A percentile compares a stretch with the other conserved stretches of the same genome.
Evolutionary conservation across 2,888 invertebrate species (phyloP).

Genomic region (Neoaliturus tenellus): DNA sequence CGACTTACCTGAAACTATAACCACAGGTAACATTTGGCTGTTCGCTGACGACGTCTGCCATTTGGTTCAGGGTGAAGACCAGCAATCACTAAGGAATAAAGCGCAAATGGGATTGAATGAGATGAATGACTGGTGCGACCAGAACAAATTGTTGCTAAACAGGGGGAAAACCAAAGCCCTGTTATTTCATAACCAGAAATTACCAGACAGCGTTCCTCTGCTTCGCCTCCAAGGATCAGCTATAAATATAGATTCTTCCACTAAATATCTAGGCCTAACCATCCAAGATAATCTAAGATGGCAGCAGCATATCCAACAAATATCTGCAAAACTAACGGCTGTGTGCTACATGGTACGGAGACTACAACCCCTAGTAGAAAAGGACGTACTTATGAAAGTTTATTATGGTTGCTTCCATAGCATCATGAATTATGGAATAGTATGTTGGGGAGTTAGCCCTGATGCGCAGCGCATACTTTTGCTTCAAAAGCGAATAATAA

Average conservation of each 20-base stretch:
- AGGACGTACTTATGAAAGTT: conserved; percentile 24
- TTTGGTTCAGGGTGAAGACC: not conserved
- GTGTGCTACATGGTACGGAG: conserved; percentile 33
- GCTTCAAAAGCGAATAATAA: not conserved
- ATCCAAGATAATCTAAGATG: not conserved
- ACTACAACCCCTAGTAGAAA: conserved; percentile 11
- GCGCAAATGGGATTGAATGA: conserved; percentile 11
- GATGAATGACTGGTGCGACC: conserved; percentile 15
- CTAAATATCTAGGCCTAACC: conserved; percentile 13
- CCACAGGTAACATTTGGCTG: conserved; percentile 25
- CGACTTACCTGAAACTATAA: not conserved
- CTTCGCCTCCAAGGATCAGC: not conserved
- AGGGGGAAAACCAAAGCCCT: not conserved
- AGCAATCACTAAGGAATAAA: not conserved
- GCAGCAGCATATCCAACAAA: not conserved
- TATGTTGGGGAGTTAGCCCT: conserved; percentile 22
- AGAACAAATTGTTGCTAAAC: not conserved
- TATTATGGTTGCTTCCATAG: conserved; percentile 43
- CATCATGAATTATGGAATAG: conserved; percentile 41
- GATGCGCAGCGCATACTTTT: not conserved
- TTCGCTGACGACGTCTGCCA: conserved; percentile 47
- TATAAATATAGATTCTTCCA: not conserved
- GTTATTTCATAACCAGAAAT: not conserved
- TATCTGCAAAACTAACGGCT: conserved; percentile 11
- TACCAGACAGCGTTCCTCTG: not conserved